A percentile compares a stretch with the other conserved stretches of the same genome.
Evolutionary conservation across 2,113 vertebrate genomes (phyloP).

Genomic region (Cyanistes caeruleus): DNA sequence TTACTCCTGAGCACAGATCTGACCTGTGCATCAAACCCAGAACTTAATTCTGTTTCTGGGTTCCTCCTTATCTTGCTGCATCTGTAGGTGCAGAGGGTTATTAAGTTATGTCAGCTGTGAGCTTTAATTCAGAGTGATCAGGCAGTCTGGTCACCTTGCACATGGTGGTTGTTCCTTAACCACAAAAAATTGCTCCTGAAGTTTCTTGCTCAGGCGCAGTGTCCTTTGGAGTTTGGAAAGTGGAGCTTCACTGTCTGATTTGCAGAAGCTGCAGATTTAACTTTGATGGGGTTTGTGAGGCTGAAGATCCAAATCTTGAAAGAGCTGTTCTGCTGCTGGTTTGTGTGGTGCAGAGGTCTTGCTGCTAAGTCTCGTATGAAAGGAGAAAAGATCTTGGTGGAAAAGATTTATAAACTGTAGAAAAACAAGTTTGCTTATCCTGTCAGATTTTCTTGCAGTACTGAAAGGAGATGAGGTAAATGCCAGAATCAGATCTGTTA

Average conservation of each 20-base stretch:
- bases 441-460: neutral
- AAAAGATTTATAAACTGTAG: neutral
- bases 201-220: neutral
- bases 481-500: neutral
- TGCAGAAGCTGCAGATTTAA: neutral
- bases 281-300: neutral
- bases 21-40: neutral
- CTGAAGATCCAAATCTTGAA: neutral
- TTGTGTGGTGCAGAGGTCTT: neutral
- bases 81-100: neutral
- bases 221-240: neutral
- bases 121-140: neutral
- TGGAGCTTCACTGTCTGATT: neutral
- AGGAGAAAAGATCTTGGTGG: neutral
- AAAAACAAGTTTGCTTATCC: neutral
- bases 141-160: neutral
- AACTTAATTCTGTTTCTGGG: neutral
- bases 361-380: neutral
- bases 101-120: neutral
- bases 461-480: neutral
- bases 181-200: neutral
- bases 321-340: neutral
- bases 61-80: neutral
- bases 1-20: neutral
- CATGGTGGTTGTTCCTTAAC: neutral